A percentile compares a stretch with the other conserved stretches of the same genome.
These are phyloP conservation scores for Apis mellifera DNA, from an alignment of 1,140 invertebrate genomes.

Conservation along the genomic window DNA sequence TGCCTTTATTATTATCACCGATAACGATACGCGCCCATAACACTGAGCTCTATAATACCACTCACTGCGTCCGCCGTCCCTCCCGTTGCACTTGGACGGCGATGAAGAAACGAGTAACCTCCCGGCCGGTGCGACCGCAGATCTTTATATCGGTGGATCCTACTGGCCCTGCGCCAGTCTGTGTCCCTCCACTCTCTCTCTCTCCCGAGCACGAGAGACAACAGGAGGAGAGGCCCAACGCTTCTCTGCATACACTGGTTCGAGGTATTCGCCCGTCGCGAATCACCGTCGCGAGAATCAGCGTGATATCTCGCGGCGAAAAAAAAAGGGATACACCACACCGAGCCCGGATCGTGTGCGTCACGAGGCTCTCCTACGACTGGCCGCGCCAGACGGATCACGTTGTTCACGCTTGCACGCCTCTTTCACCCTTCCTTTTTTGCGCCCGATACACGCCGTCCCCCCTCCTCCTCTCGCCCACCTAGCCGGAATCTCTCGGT, in stretches of 20 bases:
- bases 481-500: background rate
- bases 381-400: slow-evolving; percentile 47
- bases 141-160: slow-evolving; percentile 66
- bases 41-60: slow-evolving; percentile 20
- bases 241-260: background rate
- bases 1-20: too few species aligned
- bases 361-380: slow-evolving; percentile 52
- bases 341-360: slow-evolving; percentile 27
- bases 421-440: slow-evolving; percentile 56
- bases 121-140: slow-evolving; percentile 46
- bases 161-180: slow-evolving; percentile 63
- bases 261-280: background rate
- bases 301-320: slow-evolving; percentile 22
- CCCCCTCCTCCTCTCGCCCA: background rate
- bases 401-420: slow-evolving; percentile 46
- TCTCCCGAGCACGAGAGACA: slow-evolving; percentile 8
- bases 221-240: slow-evolving; percentile 8
- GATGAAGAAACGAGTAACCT: slow-evolving; percentile 60
- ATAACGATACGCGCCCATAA: background rate
- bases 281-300: background rate
- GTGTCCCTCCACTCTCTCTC: slow-evolving; percentile 49
- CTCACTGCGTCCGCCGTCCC: slow-evolving; percentile 9
- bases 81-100: slow-evolving; percentile 58
- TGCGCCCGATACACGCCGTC: background rate
- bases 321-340: slow-evolving; percentile 7